These are phyloP conservation scores for Tethya wilhelma DNA, from an alignment of 37 sponge, comb jelly and placozoan genomes.

Conservation along the genomic window DNA sequence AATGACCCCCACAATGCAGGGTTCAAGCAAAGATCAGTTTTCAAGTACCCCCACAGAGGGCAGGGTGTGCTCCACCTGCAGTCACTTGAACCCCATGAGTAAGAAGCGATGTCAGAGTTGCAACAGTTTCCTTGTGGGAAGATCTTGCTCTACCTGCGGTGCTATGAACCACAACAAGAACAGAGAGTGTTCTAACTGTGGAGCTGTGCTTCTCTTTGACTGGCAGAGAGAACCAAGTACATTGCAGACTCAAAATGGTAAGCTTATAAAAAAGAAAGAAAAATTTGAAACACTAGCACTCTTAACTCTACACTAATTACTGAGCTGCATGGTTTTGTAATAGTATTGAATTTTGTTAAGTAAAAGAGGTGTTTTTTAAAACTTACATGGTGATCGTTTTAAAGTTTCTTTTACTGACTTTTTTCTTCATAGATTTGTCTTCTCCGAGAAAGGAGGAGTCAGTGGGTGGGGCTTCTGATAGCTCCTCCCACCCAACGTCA, in stretches of 20 bases:
- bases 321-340: not conserved
- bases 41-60: not conserved
- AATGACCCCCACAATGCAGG: not conserved
- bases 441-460: too few species aligned
- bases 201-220: not conserved
- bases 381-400: too few species aligned
- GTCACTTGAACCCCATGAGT: conserved; percentile 26
- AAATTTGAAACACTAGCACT: too few species aligned
- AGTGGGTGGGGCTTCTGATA: conserved; percentile 4
- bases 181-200: conserved; percentile 55
- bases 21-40: not conserved
- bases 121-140: conserved; percentile 55
- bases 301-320: not conserved
- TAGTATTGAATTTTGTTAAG: not conserved
- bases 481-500: conserved; percentile 13
- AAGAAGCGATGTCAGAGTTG: conserved; percentile 73
- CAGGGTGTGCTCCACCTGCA: conserved; percentile 52
- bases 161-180: conserved; percentile 59
- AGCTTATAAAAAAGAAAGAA: too few species aligned
- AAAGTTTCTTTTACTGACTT: too few species aligned
- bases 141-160: conserved; percentile 51
- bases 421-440: too few species aligned
- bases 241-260: too few species aligned
- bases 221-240: too few species aligned
- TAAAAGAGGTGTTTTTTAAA: not conserved